These are phyloP conservation scores for Clarias gariepinus DNA, from an alignment of 2,113 vertebrate genomes.

Conservation along the genomic window DNA sequence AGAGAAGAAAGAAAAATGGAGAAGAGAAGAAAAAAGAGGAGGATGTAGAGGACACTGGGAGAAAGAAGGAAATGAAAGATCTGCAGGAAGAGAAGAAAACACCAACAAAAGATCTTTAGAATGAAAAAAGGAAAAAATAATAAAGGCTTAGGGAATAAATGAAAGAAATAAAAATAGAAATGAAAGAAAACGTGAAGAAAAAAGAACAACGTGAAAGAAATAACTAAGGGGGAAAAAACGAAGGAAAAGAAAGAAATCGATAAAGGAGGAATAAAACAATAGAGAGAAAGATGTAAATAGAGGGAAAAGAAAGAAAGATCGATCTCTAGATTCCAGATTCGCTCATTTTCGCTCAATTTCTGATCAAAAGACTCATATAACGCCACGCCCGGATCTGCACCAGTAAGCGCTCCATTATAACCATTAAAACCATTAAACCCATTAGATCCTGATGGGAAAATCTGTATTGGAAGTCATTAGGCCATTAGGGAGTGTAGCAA, in stretches of 20 bases:
- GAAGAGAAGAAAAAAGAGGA: background rate
- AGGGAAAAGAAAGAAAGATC: background rate
- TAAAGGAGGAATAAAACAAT: background rate
- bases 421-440: background rate
- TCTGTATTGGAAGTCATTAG: constrained; percentile 16
- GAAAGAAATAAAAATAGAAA: background rate
- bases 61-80: background rate
- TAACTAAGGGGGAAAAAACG: too few species aligned
- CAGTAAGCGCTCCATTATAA: too few species aligned
- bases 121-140: background rate
- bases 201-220: background rate
- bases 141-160: background rate
- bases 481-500: constrained; percentile 9
- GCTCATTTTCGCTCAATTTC: too few species aligned
- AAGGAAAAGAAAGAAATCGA: background rate
- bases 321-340: background rate
- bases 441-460: background rate
- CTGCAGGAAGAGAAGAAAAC: background rate
- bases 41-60: background rate
- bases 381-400: background rate
- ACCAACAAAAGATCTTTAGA: background rate
- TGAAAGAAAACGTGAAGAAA: background rate
- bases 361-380: background rate
- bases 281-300: background rate
- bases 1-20: background rate